These are phyloP conservation scores for Pinna nobilis DNA, from an alignment of 1,140 invertebrate genomes.

Conservation along the genomic window DNA sequence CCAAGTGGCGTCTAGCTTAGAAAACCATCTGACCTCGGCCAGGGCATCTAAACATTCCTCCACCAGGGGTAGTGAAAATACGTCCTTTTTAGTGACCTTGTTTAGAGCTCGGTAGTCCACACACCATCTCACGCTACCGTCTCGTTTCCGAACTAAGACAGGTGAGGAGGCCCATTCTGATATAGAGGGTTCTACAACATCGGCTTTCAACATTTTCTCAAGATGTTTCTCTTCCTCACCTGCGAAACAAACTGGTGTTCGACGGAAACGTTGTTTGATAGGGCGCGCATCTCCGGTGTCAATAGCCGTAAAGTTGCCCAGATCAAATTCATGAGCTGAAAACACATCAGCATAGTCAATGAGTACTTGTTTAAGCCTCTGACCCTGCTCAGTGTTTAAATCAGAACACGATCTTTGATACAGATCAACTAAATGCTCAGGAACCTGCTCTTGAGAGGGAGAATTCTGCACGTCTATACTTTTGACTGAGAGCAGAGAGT, in stretches of 20 bases:
- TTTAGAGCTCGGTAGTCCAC: conserved; percentile 35
- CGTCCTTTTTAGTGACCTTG: conserved; percentile 24
- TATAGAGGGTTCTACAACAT: conserved; percentile 9
- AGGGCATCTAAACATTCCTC: conserved; percentile 34
- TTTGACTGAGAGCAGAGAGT: too few relatives aligned
- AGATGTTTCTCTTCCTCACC: conserved; percentile 23
- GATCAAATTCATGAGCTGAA: conserved; percentile 29
- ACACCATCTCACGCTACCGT: conserved; percentile 19
- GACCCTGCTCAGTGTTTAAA: neutral
- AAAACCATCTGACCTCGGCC: conserved; percentile 28
- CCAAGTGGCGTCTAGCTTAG: conserved; percentile 18
- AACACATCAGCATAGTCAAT: conserved; percentile 11
- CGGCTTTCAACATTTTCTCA: conserved; percentile 10
- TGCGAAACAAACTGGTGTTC: conserved; percentile 19
- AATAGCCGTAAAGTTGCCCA: conserved; percentile 18
- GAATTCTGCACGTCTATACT: neutral
- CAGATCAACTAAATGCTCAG: neutral
- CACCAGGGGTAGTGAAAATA: conserved; percentile 20
- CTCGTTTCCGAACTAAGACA: conserved; percentile 25
- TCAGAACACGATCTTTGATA: neutral
- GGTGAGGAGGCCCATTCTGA: conserved; percentile 16
- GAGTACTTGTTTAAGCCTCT: neutral
- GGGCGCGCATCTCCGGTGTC: conserved; percentile 30
- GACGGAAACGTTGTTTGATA: conserved; percentile 16
- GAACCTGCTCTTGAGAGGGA: neutral